Conservation (phyloP, 1,140 invertebrate genomes). For the Ips nitidus region DNA sequence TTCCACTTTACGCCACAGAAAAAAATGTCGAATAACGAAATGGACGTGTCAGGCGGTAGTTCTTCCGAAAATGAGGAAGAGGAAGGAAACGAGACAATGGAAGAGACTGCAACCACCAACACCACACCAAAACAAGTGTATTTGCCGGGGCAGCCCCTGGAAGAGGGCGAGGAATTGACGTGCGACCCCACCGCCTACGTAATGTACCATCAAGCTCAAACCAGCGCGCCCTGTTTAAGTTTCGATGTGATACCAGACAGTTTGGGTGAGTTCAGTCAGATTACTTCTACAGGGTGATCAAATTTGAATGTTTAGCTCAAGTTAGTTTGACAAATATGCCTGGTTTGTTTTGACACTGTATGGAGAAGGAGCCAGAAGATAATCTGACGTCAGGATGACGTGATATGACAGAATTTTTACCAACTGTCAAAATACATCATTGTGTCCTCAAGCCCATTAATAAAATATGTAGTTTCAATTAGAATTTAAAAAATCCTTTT, state of each 20-base stretch:
- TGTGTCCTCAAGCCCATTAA: no score
- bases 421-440: no score
- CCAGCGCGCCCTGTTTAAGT: constrained; percentile 88
- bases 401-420: no score
- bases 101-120: constrained; percentile 42
- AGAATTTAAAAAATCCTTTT: no score
- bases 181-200: constrained; percentile 89
- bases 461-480: no score
- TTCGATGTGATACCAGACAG: constrained; percentile 83
- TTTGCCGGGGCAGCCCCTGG: constrained; percentile 72
- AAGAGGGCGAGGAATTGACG: constrained; percentile 79
- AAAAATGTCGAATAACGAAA: constrained; percentile 45
- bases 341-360: no score
- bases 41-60: constrained; percentile 40
- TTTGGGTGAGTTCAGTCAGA: constrained; percentile 49
- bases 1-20: no score
- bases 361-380: no score
- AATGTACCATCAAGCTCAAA: constrained; percentile 88
- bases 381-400: no score
- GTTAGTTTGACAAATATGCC: no score
- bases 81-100: constrained; percentile 48
- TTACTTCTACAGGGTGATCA: neutral
- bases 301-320: neutral
- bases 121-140: constrained; percentile 64
- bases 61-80: constrained; percentile 48